Evolutionary conservation across 2,797 vertebrate genomes (phyloP), one percentile per base, ranked within the genome.

Genomic region (Meriones psammophilus): DNA sequence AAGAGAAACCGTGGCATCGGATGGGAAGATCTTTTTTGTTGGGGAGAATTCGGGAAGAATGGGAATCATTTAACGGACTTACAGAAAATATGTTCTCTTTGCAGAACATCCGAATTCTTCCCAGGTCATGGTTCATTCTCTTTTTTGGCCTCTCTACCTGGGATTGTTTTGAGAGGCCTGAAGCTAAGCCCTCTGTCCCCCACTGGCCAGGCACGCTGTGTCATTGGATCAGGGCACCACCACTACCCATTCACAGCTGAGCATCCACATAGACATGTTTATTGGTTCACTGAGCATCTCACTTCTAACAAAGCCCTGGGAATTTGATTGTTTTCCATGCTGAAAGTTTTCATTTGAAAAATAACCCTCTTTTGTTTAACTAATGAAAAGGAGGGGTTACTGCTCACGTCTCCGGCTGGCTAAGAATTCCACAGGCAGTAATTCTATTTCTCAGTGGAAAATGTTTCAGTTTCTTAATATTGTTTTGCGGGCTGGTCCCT

Each of bases 321-420:
- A 97, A 97, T 97, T 92, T 89, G 79, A 94, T 95, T 97, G 96
- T 97, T 96, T 98, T 96, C 94, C 95, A 97, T 95, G 36, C 87
- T 83, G 93, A 79, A 97, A 96, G 94, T 97, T 97, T 97, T 97
- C 95, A 89, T 96, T 97, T 97, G 95, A 97, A 97, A 97, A 98
- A 97, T 96, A 97, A 96, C 95, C 77, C 87, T 97, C 97, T 97
- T 50, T 98, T 98, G 97, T 97, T 98, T 96, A 97, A 91, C 92
- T 97, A 97, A 96, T 96, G 96, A 96, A 96, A 97, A 97, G 97
- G 97, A 96, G 97, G 95, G 94, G 96, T 79, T 62, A 56, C 86
- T 8, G 42, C 94, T 96, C 2, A 2, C 92, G 96, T 94, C 96
- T 95, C 22, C 1, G 73, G 76, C 95, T 96, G 96, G 95, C 89